These are phyloP conservation scores for Thalassophryne amazonica DNA, from an alignment of 2,797 vertebrate genomes.

Conservation along the genomic window DNA sequence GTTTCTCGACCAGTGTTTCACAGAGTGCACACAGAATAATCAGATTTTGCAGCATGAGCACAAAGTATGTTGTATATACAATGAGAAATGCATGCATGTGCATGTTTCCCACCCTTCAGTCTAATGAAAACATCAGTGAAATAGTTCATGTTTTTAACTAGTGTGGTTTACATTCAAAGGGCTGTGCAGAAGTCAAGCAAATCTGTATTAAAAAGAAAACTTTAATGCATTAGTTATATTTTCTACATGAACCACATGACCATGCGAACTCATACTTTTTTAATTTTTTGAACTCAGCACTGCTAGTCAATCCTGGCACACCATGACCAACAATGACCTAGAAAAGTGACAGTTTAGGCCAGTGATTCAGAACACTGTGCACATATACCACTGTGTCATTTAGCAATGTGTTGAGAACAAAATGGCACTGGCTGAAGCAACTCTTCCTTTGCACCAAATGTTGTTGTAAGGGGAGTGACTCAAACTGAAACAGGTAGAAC, in stretches of 20 bases:
- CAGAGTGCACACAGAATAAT: not conserved
- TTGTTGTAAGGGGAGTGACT: conserved; percentile 59
- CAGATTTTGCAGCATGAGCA: conserved; percentile 34
- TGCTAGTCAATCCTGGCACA: not conserved
- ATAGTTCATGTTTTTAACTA: conserved; percentile 6
- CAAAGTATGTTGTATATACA: conserved; percentile 52
- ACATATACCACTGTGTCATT: not conserved
- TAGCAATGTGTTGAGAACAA: conserved; percentile 24
- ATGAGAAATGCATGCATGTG: conserved; percentile 39
- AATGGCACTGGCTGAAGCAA: conserved; percentile 16
- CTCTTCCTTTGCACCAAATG: conserved; percentile 16
- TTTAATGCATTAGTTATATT: not conserved
- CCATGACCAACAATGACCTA: not conserved
- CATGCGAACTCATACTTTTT: no score
- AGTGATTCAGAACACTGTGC: not conserved
- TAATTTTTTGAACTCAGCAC: no score
- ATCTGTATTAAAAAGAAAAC: not conserved
- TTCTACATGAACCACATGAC: not conserved
- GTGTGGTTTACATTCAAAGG: conserved; percentile 1
- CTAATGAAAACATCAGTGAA: conserved; percentile 30
- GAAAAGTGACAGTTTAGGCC: not conserved
- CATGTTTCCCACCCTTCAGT: conserved; percentile 6
- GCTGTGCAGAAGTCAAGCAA: not conserved
- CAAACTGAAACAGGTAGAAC: conserved; percentile 67
- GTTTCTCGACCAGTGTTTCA: not conserved